These are phyloP conservation scores for Limnephilus lunatus DNA, from an alignment of 2,888 invertebrate species.

Conservation along the genomic window DNA sequence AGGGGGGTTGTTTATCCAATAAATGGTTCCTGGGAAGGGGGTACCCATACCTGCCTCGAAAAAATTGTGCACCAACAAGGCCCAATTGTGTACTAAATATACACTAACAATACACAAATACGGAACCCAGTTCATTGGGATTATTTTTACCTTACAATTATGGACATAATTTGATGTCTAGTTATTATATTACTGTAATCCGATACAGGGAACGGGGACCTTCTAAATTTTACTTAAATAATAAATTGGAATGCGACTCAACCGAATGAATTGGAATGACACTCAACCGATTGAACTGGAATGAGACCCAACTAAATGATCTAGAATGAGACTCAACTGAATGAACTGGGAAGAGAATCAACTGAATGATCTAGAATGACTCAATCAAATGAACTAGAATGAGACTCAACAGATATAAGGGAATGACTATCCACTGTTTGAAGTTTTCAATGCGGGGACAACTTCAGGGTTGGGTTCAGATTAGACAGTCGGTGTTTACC, in stretches of 20 bases:
- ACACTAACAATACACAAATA: too few species aligned
- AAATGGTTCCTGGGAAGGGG: too few species aligned
- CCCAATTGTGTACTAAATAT: too few species aligned
- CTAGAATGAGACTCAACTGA: background rate
- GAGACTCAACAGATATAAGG: background rate
- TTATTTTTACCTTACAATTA: too few species aligned
- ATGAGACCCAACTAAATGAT: background rate
- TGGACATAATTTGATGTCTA: too few species aligned
- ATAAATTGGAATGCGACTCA: background rate
- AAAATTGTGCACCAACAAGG: too few species aligned
- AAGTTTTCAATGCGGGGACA: background rate
- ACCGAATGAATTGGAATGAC: background rate
- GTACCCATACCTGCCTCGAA: too few species aligned
- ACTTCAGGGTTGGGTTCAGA: background rate
- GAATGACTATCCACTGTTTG: background rate
- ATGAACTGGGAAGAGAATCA: background rate
- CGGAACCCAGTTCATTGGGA: too few species aligned
- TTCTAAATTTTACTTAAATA: background rate
- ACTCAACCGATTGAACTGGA: too few species aligned
- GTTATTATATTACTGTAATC: background rate
- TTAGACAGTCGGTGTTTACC: constrained; percentile 50
- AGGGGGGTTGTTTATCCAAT: too few species aligned
- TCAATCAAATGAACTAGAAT: background rate
- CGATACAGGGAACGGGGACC: background rate
- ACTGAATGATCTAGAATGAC: background rate